A percentile compares a stretch with the other conserved stretches of the same genome.
Evolutionary conservation across 2,113 vertebrate species (phyloP).

Genomic region (Chroicocephalus ridibundus): DNA sequence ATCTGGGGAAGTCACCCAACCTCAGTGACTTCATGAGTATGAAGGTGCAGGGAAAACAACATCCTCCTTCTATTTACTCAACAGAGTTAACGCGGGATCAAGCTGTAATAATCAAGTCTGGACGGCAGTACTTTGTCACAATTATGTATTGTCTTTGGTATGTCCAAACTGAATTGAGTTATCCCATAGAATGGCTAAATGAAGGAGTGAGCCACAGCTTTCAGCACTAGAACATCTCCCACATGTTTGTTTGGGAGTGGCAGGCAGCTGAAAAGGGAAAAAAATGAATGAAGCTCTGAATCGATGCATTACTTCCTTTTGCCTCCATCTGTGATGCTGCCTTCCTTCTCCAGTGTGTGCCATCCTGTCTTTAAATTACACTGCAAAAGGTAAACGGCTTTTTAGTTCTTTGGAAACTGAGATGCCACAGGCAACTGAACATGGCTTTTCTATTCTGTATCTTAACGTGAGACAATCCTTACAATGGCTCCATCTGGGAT

Average conservation of each 20-base stretch:
- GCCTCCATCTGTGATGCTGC: neutral
- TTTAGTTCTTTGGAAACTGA: neutral
- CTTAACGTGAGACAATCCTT: neutral
- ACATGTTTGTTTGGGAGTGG: slow-evolving; percentile 11
- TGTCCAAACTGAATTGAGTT: slow-evolving; percentile 30
- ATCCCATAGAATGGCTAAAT: neutral
- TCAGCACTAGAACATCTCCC: slow-evolving; percentile 47
- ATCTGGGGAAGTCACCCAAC: neutral
- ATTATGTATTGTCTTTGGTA: slow-evolving; percentile 22
- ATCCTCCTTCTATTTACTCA: neutral
- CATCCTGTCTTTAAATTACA: neutral
- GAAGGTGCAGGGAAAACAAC: neutral
- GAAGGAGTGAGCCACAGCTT: slow-evolving; percentile 18
- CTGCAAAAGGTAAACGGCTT: neutral
- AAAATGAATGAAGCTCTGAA: slow-evolving; percentile 11
- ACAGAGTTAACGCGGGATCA: neutral
- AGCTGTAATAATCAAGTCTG: neutral
- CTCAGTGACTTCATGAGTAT: neutral
- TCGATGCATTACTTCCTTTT: neutral
- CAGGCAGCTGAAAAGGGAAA: slow-evolving; percentile 9
- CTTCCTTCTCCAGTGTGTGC: neutral
- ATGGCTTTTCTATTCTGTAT: neutral
- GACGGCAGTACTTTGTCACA: neutral
- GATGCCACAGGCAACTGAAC: neutral
- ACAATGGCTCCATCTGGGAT: rapidly evolving